These are phyloP conservation scores for Actias luna DNA, from an alignment of 2,888 invertebrate genomes.

Conservation along the genomic window DNA sequence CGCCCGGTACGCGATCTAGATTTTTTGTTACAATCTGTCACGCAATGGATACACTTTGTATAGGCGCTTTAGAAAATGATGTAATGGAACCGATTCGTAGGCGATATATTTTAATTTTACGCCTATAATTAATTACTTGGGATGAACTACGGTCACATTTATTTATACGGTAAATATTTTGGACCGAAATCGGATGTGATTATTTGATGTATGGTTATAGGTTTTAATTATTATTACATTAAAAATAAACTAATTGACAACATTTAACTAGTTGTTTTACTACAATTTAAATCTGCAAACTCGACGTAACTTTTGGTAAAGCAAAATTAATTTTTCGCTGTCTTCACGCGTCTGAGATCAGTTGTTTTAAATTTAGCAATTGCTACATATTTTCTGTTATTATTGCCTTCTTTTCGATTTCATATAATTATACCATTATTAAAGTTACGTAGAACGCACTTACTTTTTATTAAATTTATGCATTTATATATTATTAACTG, in stretches of 20 bases:
- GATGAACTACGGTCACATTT: background rate
- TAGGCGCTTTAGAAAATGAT: constrained; percentile 11
- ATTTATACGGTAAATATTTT: background rate
- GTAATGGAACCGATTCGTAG: constrained; percentile 18
- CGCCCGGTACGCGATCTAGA: constrained; percentile 33
- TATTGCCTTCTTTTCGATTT: background rate
- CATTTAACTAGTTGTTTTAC: too few relatives aligned
- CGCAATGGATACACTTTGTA: constrained; percentile 11
- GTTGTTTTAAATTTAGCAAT: background rate
- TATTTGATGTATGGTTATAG: background rate
- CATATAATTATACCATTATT: background rate
- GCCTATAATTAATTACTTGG: background rate
- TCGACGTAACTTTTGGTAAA: background rate
- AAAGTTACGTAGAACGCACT: too few relatives aligned
- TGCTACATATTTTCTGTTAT: background rate
- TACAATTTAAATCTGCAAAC: too few relatives aligned
- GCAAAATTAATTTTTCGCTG: background rate
- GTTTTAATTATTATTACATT: background rate
- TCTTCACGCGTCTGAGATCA: background rate
- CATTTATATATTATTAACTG: too few relatives aligned
- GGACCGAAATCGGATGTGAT: background rate
- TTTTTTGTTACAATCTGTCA: constrained; percentile 22
- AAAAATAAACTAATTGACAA: background rate
- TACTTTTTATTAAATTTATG: too few relatives aligned
- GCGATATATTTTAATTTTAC: constrained; percentile 3